A percentile compares a stretch with the other conserved stretches of the same genome.
phyloP scores from a whole-genome alignment of 2,888 invertebrate genomes.

The Stenurella melanura region DNA sequence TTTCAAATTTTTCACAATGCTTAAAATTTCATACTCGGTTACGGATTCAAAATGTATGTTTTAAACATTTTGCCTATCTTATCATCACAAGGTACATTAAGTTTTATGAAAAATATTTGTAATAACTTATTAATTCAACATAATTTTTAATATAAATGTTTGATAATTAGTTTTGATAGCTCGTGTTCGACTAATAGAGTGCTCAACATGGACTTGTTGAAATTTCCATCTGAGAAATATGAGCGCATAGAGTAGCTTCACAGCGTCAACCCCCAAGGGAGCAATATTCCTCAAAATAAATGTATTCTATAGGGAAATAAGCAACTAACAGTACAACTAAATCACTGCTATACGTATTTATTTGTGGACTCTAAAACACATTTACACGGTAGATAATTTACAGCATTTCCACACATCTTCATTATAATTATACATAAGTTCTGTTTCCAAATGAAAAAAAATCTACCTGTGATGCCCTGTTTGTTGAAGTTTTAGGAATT shows the following conservation, averaged over 20 bases:
- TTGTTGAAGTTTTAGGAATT: no score
- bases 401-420: background rate
- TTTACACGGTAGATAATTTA: background rate
- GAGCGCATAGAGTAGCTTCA: background rate
- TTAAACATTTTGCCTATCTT: no score
- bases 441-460: no score
- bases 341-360: background rate
- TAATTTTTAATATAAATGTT: no score
- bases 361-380: background rate
- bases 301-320: constrained; percentile 4
- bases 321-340: background rate
- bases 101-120: no score
- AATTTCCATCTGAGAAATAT: background rate
- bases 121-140: no score
- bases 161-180: background rate
- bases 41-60: no score
- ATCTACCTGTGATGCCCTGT: no score
- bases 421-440: background rate
- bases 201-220: background rate
- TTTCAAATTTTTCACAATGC: no score
- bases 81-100: no score
- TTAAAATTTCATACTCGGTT: no score
- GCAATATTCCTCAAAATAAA: constrained; percentile 1
- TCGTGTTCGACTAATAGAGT: background rate
- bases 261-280: background rate